Conservation (phyloP, 2,797 vertebrate genomes). For the Glossophaga mutica region DNA sequence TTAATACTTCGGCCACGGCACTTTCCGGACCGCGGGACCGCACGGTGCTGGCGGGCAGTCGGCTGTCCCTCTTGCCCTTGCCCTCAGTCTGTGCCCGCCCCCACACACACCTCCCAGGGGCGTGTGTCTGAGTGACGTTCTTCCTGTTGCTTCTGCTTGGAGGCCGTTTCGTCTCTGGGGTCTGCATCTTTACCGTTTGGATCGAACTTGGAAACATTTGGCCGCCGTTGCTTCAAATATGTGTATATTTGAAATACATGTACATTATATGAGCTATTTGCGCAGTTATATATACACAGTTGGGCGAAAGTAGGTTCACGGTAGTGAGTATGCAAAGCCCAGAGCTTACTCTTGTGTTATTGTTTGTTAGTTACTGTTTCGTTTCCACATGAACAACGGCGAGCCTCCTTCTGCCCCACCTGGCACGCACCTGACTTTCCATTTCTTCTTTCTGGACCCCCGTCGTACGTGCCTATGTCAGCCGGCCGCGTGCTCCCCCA, state of each 20-base stretch:
- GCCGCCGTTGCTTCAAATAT: background rate
- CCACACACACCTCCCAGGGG: too few species aligned
- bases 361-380: too few species aligned
- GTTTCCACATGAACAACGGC: background rate
- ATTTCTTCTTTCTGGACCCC: background rate
- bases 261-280: background rate
- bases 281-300: background rate
- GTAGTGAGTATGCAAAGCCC: background rate
- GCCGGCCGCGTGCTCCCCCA: background rate
- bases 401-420: background rate
- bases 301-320: background rate
- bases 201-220: background rate
- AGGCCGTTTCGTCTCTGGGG: background rate
- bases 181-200: background rate
- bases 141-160: background rate
- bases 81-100: background rate
- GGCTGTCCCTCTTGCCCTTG: rapidly evolving
- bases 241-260: background rate
- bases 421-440: background rate
- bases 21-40: rapidly evolving
- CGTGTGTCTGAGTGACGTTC: background rate
- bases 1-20: rapidly evolving
- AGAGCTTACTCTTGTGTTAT: background rate
- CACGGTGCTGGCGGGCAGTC: background rate
- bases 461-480: too few species aligned